Percentiles rank a stretch among this genome's conserved stretches.
These are phyloP conservation scores for Actinopyga echinites DNA, from an alignment of 53 echinoderm and acorn worm genomes.

Conservation along the genomic window DNA sequence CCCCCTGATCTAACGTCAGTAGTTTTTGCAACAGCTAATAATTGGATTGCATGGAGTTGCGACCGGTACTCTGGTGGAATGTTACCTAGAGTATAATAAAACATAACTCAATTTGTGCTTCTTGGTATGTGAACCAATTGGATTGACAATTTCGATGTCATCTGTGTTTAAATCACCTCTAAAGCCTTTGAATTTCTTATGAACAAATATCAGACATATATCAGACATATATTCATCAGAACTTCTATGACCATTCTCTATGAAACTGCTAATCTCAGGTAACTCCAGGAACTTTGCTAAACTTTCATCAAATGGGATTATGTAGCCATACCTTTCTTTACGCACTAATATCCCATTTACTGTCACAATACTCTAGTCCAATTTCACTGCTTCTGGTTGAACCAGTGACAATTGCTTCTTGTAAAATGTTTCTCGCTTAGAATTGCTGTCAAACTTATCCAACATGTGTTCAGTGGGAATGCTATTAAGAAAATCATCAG, in stretches of 20 bases:
- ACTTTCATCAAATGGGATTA: conserved; percentile 51
- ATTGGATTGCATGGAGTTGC: conserved; percentile 50
- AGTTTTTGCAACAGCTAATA: conserved; percentile 64
- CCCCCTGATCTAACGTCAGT: conserved; percentile 43
- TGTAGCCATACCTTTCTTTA: conserved; percentile 48
- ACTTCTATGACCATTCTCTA: conserved; percentile 38
- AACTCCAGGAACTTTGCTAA: conserved; percentile 46
- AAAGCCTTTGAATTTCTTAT: conserved; percentile 49
- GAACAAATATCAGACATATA: conserved; percentile 52
- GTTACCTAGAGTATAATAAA: conserved; percentile 62
- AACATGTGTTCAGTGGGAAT: conserved; percentile 15
- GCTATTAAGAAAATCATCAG: conserved; percentile 13
- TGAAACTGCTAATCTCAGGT: conserved; percentile 52
- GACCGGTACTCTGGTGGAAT: conserved; percentile 66
- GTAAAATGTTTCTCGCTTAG: conserved; percentile 33
- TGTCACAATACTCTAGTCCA: conserved; percentile 48
- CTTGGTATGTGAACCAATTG: conserved; percentile 61
- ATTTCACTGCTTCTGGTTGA: conserved; percentile 42
- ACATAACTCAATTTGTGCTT: conserved; percentile 76
- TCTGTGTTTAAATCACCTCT: conserved; percentile 44
- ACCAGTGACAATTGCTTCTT: conserved; percentile 38
- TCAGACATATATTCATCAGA: conserved; percentile 45
- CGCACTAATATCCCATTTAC: conserved; percentile 41
- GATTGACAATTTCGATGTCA: conserved; percentile 77
- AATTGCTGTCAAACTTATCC: conserved; percentile 14